Conservation (phyloP, 2,797 vertebrate genomes). For the Sebastes matsubarae region DNA sequence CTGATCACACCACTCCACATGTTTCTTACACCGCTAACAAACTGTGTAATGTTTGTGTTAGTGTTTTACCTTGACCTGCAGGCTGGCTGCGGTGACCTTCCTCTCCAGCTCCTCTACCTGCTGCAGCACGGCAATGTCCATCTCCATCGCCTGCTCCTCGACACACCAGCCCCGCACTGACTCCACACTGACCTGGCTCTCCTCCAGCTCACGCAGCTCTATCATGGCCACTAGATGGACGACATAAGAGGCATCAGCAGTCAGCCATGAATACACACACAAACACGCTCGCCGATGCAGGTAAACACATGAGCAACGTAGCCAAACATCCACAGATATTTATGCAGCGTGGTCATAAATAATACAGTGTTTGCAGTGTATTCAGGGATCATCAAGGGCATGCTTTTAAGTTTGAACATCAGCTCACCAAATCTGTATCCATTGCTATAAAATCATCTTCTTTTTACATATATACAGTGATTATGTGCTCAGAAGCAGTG, state of each 20-base stretch:
- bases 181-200: slow-evolving; percentile 95
- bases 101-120: slow-evolving; percentile 98
- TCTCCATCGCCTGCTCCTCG: slow-evolving; percentile 98
- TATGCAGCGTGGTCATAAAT: background rate
- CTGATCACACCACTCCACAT: background rate
- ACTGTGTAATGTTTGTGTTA: background rate
- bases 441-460: background rate
- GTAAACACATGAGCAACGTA: background rate
- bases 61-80: slow-evolving; percentile 94
- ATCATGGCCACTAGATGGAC: slow-evolving; percentile 90
- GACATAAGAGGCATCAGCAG: slow-evolving; percentile 10
- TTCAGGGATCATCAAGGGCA: slow-evolving; percentile 12
- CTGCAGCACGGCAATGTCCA: slow-evolving; percentile 94
- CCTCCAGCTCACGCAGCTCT: slow-evolving; percentile 92
- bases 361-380: slow-evolving; percentile 1
- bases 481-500: background rate
- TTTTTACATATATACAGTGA: background rate
- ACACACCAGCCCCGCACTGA: slow-evolving; percentile 96
- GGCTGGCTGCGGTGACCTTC: slow-evolving; percentile 96
- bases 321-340: background rate
- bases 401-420: background rate
- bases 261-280: background rate
- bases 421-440: background rate
- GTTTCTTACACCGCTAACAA: background rate
- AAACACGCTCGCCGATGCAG: background rate